Evolutionary conservation across 2,888 invertebrate species (phyloP), one percentile per base, ranked within the genome.

Genomic region (Rhagonycha lutea): DNA sequence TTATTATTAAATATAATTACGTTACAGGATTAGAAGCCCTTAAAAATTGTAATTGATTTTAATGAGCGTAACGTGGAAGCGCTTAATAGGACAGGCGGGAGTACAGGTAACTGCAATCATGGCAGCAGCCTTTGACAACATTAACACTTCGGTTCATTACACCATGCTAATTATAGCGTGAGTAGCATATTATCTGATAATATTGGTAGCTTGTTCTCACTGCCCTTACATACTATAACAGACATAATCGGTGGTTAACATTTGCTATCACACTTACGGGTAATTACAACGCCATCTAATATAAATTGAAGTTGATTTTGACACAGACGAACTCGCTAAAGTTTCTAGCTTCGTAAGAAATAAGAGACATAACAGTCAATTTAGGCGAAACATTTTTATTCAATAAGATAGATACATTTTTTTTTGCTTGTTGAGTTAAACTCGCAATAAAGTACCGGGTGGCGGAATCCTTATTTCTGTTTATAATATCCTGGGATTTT

Each of bases 81-180:
- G 73, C 73, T 76, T 71, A 76, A 73, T 69, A 71, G 70, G 73
- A 65, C 5, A 14, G 24, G 26, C 62, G 62, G 23, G 62, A 18
- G 47, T 47, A 76, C 73, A 76, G 76, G 76, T 76, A 73, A 73
- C 29, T 70, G 71, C 73, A 74, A 76, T 76, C 61, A 76, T 28
- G 62, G 73, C 73, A 69, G 76, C 73, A 73, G 71, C 76, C 73
- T 76, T 73, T 73, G 76, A 76, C 76, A 73, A 32, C 69, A 70
- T 73, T 65, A 73, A 69, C 73, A 76, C 68, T 70, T 73, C 70
- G 76, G 73, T 73, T 76, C 76, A 73, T 76, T 76, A 76, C 68
- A 70, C 60, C 26, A 68, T 73, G 73, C 73, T 76, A 76, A 76
- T 76, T 76, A 74, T 70, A 71, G 70, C 71, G 73, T 70, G 73